These are phyloP conservation scores for Bellardia bayeri DNA, from an alignment of 2,888 invertebrate genomes.

Conservation along the genomic window DNA sequence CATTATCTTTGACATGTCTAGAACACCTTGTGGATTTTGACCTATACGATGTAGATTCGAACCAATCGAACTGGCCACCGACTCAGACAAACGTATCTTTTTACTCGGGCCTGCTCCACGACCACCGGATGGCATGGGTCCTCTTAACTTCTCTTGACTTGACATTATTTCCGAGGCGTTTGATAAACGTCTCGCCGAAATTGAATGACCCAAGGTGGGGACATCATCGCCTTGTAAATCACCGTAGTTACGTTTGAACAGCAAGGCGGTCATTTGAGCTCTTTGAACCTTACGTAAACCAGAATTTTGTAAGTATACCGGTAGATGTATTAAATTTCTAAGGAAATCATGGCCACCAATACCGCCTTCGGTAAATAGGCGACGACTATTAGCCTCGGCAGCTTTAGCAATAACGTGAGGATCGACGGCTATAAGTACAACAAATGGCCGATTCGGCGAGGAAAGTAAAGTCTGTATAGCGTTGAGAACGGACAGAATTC, in stretches of 20 bases:
- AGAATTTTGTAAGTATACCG: slow-evolving; percentile 98
- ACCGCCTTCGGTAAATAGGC: slow-evolving; percentile 92
- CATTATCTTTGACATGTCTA: slow-evolving; percentile 90
- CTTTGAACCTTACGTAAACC: slow-evolving; percentile 94
- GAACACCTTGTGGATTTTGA: slow-evolving; percentile 87
- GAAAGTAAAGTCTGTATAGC: slow-evolving; percentile 98
- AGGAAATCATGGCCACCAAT: slow-evolving; percentile 98
- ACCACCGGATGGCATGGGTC: slow-evolving; percentile 79
- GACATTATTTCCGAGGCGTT: slow-evolving; percentile 92
- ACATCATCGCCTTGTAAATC: slow-evolving; percentile 82
- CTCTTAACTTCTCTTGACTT: slow-evolving; percentile 90
- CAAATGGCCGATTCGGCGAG: slow-evolving; percentile 96
- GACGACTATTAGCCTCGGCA: slow-evolving; percentile 94
- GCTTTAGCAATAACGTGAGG: slow-evolving; percentile 99
- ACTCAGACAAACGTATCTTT: slow-evolving; percentile 92
- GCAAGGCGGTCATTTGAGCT: slow-evolving; percentile 91
- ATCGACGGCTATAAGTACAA: slow-evolving; percentile 97
- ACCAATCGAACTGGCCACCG: slow-evolving; percentile 95
- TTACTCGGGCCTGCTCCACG: slow-evolving; percentile 86
- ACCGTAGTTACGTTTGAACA: slow-evolving; percentile 82
- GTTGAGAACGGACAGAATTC: slow-evolving; percentile 95
- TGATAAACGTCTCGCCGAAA: slow-evolving; percentile 91
- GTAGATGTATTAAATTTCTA: slow-evolving; percentile 97
- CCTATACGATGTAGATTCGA: slow-evolving; percentile 92
- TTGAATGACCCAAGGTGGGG: slow-evolving; percentile 84